Percentiles rank a stretch among this genome's conserved stretches.
phyloP scores from a whole-genome alignment of 2,797 vertebrate genomes.

The Galago senegalensis region DNA sequence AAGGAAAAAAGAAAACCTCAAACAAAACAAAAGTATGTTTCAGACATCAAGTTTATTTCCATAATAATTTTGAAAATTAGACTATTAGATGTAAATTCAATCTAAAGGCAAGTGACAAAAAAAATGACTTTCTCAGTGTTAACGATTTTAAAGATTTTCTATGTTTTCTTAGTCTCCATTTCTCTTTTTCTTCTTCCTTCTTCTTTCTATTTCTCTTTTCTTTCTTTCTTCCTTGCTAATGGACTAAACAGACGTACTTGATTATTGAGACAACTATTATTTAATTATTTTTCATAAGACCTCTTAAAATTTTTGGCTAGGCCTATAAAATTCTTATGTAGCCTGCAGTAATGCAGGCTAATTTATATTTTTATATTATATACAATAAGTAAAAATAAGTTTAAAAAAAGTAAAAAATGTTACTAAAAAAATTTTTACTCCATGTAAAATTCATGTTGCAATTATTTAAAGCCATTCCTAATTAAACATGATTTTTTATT shows the following conservation, averaged over 20 bases:
- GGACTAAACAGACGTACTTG: not conserved
- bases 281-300: not conserved
- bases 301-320: not conserved
- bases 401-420: not conserved
- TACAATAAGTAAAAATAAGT: not conserved
- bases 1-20: not conserved
- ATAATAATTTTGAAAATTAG: not conserved
- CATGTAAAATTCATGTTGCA: slow-evolving; percentile 3
- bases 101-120: not conserved
- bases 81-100: not conserved
- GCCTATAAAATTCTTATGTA: not conserved
- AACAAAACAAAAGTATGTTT: not conserved
- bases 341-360: not conserved
- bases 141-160: not conserved
- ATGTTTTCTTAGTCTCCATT: not conserved
- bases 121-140: not conserved
- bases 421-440: not conserved
- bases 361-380: not conserved
- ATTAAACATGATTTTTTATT: not conserved
- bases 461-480: not conserved
- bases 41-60: not conserved
- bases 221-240: not conserved
- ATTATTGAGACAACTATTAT: not conserved
- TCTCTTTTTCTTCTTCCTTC: rapidly evolving
- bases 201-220: not conserved